Percentiles rank a stretch among this genome's conserved stretches.
phyloP scores from a whole-genome alignment of 1,140 invertebrate species.

The honey bee (Apis mellifera) region Amel_HAv3.1 CM009931.2:22714001-22714500 shows the following conservation, averaged over 20 bases:
- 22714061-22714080: slow-evolving; percentile 60
- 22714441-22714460: background rate
- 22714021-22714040: slow-evolving; percentile 6
- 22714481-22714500: background rate
- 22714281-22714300: slow-evolving; percentile 6
- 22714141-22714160: slow-evolving; percentile 80
- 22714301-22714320: slow-evolving; percentile 38
- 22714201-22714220: slow-evolving; percentile 79
- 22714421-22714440: background rate
- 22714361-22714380: background rate
- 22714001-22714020: background rate
- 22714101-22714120: slow-evolving; percentile 80
- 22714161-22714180: slow-evolving; percentile 81
- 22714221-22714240: slow-evolving; percentile 78
- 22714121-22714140: slow-evolving; percentile 80
- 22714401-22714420: too few relatives aligned
- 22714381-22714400: background rate
- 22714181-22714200: slow-evolving; percentile 81
- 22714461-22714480: background rate
- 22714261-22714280: slow-evolving; percentile 66
- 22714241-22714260: slow-evolving; percentile 77
- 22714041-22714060: slow-evolving; percentile 43
- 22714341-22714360: background rate
- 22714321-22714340: slow-evolving; percentile 30
- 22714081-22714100: slow-evolving; percentile 72